A percentile compares a stretch with the other conserved stretches of the same genome.
Conservation (phyloP, 2,113 vertebrate species). For the Arenaria interpres region DNA sequence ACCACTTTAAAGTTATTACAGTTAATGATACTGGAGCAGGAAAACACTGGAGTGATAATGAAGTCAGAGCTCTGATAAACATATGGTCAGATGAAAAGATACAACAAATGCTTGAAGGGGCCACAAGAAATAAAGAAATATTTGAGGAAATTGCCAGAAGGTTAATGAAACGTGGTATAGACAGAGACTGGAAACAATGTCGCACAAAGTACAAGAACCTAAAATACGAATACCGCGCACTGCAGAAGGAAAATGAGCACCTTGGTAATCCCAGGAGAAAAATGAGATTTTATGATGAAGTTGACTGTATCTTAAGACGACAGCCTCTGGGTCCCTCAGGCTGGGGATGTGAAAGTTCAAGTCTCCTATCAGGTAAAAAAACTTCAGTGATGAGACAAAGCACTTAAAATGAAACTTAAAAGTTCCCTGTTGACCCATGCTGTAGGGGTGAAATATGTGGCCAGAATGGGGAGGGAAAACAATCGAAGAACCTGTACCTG, state of each 20-base stretch:
- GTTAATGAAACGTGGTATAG: slow-evolving; percentile 82
- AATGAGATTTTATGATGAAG: slow-evolving; percentile 88
- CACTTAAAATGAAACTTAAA: not conserved
- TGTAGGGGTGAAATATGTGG: not conserved
- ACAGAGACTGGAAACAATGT: slow-evolving; percentile 90
- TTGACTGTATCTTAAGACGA: slow-evolving; percentile 81
- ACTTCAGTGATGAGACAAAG: not conserved
- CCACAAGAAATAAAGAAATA: slow-evolving; percentile 88
- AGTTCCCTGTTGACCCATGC: not conserved
- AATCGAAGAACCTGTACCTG: not conserved
- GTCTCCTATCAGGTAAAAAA: slow-evolving; percentile 27
- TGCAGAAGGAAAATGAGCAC: slow-evolving; percentile 83
- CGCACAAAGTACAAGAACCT: slow-evolving; percentile 90
- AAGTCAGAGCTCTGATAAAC: slow-evolving; percentile 82
- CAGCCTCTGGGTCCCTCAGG: slow-evolving; percentile 24
- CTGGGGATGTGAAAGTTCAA: slow-evolving; percentile 51
- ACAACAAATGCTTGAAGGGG: slow-evolving; percentile 84
- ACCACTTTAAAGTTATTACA: slow-evolving; percentile 81
- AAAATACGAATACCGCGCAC: slow-evolving; percentile 86
- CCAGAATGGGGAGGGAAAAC: not conserved
- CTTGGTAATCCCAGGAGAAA: slow-evolving; percentile 74
- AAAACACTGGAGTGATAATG: slow-evolving; percentile 88
- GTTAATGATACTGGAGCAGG: slow-evolving; percentile 78
- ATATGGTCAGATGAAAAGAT: slow-evolving; percentile 86
- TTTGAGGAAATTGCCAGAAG: slow-evolving; percentile 86